Percentiles rank a stretch among this genome's conserved stretches.
Evolutionary conservation across 2,888 invertebrate species (phyloP).

Genomic region (Caenorhabditis doughertyi): DNA sequence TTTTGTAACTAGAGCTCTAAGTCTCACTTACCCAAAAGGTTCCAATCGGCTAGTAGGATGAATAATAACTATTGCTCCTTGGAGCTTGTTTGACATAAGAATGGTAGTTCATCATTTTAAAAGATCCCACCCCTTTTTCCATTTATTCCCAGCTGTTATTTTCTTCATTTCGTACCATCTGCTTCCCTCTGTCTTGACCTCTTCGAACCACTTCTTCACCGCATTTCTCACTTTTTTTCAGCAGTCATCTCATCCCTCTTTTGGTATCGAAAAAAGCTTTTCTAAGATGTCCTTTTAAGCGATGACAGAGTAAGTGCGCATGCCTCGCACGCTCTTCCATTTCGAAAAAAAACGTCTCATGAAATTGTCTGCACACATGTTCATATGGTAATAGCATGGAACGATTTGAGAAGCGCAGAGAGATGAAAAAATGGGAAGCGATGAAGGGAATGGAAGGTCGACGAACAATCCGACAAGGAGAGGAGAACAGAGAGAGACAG

Average conservation of each 20-base stretch:
- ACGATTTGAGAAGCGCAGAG: slow-evolving; percentile 23
- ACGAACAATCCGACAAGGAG: slow-evolving; percentile 36
- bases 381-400: slow-evolving; percentile 12
- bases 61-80: not conserved
- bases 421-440: slow-evolving; percentile 28
- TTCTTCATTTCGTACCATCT: slow-evolving; percentile 20
- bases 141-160: slow-evolving; percentile 23
- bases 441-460: slow-evolving; percentile 34
- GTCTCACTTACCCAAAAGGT: not conserved
- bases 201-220: slow-evolving; percentile 17
- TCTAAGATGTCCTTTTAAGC: slow-evolving; percentile 33
- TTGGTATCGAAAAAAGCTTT: not conserved
- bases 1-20: no score
- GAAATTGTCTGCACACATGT: slow-evolving; percentile 41
- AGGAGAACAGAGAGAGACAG: no score
- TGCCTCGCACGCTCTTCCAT: not conserved
- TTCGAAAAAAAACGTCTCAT: slow-evolving; percentile 25
- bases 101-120: not conserved
- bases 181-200: slow-evolving; percentile 1
- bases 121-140: not conserved
- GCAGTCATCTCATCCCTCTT: not conserved
- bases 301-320: not conserved
- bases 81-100: not conserved
- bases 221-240: slow-evolving; percentile 26
- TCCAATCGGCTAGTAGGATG: not conserved